Percentiles rank a stretch among this genome's conserved stretches.
These are phyloP conservation scores for Cyprinodon variegatus DNA, from an alignment of 2,113 vertebrate species.

Conservation along the genomic window DNA sequence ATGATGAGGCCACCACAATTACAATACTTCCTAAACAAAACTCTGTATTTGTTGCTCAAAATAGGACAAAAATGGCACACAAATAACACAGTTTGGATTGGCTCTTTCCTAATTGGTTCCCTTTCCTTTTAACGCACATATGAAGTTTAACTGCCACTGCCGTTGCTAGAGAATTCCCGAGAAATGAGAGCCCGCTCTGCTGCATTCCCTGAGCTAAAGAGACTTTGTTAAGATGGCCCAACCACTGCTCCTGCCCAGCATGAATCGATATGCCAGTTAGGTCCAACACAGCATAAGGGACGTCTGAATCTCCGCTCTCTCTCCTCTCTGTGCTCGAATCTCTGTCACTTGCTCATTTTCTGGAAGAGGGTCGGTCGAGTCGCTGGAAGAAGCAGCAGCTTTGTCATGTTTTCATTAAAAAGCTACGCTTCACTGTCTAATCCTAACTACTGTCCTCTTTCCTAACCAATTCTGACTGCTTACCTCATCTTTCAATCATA, in stretches of 20 bases:
- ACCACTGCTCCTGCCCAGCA: slow-evolving; percentile 45
- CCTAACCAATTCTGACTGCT: slow-evolving; percentile 75
- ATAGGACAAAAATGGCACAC: background rate
- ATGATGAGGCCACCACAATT: background rate
- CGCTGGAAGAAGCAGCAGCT: slow-evolving; percentile 40
- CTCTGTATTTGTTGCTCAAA: too few relatives aligned
- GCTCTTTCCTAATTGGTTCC: slow-evolving; percentile 58
- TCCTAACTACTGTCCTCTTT: slow-evolving; percentile 71
- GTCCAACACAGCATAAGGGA: slow-evolving; percentile 57
- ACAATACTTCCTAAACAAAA: background rate
- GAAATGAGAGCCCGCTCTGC: slow-evolving; percentile 42
- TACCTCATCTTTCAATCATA: slow-evolving; percentile 74
- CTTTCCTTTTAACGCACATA: slow-evolving; percentile 72
- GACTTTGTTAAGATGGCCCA: slow-evolving; percentile 68
- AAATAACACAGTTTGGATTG: slow-evolving; percentile 45
- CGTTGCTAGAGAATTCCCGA: slow-evolving; percentile 58
- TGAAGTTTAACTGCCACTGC: slow-evolving; percentile 71
- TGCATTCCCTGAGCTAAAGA: slow-evolving; percentile 51
- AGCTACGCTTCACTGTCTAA: slow-evolving; percentile 82
- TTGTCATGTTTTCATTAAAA: slow-evolving; percentile 84
- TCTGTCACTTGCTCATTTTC: slow-evolving; percentile 41
- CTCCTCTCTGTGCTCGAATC: slow-evolving; percentile 5
- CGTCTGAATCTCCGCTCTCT: slow-evolving; percentile 48
- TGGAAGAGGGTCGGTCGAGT: slow-evolving; percentile 40
- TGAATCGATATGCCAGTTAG: slow-evolving; percentile 53